Evolutionary conservation across 37 sponge, comb jelly and placozoan species (phyloP), one percentile per base, ranked within the genome.

Genomic region (Cladorhizidae sp.): DNA sequence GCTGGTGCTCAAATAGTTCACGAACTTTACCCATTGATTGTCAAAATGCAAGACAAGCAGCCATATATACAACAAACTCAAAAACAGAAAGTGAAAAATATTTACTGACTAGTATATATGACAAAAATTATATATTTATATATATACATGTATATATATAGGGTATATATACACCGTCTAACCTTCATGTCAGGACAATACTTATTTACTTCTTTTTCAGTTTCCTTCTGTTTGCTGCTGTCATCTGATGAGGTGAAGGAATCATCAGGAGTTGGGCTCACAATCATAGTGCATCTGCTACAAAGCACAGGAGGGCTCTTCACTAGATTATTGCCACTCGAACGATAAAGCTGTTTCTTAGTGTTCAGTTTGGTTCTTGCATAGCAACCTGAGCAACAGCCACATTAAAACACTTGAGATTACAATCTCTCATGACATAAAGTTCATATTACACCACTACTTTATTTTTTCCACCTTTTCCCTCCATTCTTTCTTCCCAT

Each of bases 161-260:
- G 7, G n/a, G 31, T 38, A 68, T 29, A 29, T 14, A 68, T 68
- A 68, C 69, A 68, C 8, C 9, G 28, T 2, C 74, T 18, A 45
- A 74, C 74, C 74, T 55, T 50, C 17, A 52, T 52, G 14, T 74
- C 56, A 7, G 35, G 17, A 31, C 52, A 54, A 28, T 74, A 74
- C 3, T 55, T 51, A 5, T 12, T 65, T 31, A 65, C 32, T 65
- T 65, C 67, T 65, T 65, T 33, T 1, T 65, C 36, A 17, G 36
- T 65, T 28, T 28, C 61, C 2, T 32, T 25, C 2, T 65, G 67
- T 65, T 17, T 2, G 31, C 33, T 14, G 31, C 36, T 65, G 35
- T 18, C 67, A 65, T 65, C 67, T 31, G 67, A 65, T 14, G 67
- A 65, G 32, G 67, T 65, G 67, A 36, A 65, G 20, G 67, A 65